Percentiles rank a stretch among this genome's conserved stretches.
phyloP scores from a whole-genome alignment of 2,797 vertebrate species.

The Apodemus agrarius region DNA sequence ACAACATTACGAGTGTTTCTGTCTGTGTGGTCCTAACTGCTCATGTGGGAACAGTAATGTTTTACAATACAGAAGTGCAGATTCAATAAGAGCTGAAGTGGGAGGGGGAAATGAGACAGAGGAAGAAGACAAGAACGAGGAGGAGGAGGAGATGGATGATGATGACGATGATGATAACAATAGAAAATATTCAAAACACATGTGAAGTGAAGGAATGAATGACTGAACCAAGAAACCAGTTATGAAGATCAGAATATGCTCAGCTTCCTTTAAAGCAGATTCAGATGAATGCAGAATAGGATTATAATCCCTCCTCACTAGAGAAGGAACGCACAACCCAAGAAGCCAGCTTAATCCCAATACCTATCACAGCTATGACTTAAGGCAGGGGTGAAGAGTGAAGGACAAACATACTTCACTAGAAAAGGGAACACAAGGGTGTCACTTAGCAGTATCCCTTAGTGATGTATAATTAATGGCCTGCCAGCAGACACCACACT shows the following conservation, averaged over 20 bases:
- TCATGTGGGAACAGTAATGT: neutral
- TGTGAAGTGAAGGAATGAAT: neutral
- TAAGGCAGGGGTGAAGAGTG: neutral
- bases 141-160: neutral
- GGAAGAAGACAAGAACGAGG: neutral
- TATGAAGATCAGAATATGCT: neutral
- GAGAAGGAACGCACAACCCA: neutral
- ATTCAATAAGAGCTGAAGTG: neutral
- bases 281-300: neutral
- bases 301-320: neutral
- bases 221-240: neutral
- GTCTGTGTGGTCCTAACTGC: neutral
- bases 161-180: neutral
- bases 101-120: fast-evolving
- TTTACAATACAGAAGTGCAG: neutral
- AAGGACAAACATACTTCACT: neutral
- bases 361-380: neutral
- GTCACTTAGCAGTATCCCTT: neutral
- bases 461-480: constrained; percentile 51
- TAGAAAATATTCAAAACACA: neutral
- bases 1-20: neutral
- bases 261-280: neutral
- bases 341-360: neutral
- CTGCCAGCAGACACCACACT: constrained; percentile 26
- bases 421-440: neutral